A percentile compares a stretch with the other conserved stretches of the same genome.
Conservation (phyloP, 2,888 invertebrate species). For the Eupithecia subumbrata region DNA sequence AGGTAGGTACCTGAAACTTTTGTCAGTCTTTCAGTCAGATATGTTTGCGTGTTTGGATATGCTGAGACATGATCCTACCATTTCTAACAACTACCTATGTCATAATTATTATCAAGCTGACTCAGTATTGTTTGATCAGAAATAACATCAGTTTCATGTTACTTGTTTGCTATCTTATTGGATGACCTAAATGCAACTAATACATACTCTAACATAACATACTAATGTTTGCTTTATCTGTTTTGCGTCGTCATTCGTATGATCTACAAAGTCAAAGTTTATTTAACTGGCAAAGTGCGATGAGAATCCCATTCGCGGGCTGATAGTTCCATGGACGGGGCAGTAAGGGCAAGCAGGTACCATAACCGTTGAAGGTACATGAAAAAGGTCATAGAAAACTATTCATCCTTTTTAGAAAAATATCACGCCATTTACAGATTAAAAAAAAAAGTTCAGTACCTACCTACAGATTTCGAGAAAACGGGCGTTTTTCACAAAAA, state of each 20-base stretch:
- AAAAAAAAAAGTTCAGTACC: no score
- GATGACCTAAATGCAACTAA: slow-evolving; percentile 29
- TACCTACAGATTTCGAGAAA: no score
- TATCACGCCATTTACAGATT: no score
- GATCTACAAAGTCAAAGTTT: slow-evolving; percentile 1
- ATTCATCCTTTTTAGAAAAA: no score
- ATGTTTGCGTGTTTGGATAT: not conserved
- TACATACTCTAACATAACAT: not conserved
- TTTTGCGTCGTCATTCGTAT: not conserved
- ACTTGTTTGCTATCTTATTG: slow-evolving; percentile 22
- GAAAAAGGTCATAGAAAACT: no score
- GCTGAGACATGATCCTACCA: not conserved
- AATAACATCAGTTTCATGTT: slow-evolving; percentile 18
- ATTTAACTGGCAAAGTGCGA: not conserved
- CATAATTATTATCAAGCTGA: slow-evolving; percentile 20
- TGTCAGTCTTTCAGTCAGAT: not conserved
- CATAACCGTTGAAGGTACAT: no score
- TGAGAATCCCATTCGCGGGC: not conserved
- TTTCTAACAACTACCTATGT: slow-evolving; percentile 6
- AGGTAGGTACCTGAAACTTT: not conserved
- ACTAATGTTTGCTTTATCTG: slow-evolving; percentile 3
- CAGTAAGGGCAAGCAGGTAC: no score
- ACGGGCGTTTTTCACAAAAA: no score
- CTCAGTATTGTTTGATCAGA: slow-evolving; percentile 21
- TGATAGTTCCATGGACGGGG: no score